Base-by-base conservation (phyloP, 2,888 invertebrate genomes). In the Troilus luridus region DNA sequence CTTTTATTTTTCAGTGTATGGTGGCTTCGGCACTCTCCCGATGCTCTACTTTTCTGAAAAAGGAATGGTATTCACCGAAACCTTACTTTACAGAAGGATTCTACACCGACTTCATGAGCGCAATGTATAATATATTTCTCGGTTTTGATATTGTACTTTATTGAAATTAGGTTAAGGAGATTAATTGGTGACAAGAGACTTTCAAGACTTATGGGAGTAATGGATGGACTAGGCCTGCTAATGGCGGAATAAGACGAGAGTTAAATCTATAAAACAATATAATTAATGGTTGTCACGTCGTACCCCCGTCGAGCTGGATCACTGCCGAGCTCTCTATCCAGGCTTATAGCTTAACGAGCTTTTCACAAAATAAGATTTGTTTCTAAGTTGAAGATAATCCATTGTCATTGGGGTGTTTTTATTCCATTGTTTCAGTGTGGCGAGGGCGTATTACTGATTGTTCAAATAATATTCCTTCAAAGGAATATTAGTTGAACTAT, bases 261-360 rank as follows among this genome's bases (percentile, higher is more conserved):
- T 72, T 72, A 27, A 72, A 72, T 72, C 72, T 27, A 72, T 72
- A 72, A 72, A 72, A 72, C 19, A 24, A 72, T 27, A 72, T 72
- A 72, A 72, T 72, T 72, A 72, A 72, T 72, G 72, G 17, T 27
- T 17, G 72, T 27, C 72, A 24, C 59, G 27, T 17, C 72, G n/a
- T 24, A 10, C 24, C 12, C 24, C 24, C 12, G 67, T 67, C 24
- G 67, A 24, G 24, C 24, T 67, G 9, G 10, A 67, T 67, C 67
- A 67, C 67, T 24, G 11, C 67, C 5, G 1, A 10, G 67, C n/a
- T 67, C 67, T 67, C 27, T 0, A 27, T 14, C 27, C 27, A 14
- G 17, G 72, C 27, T 14, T 9, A 12, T 12, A 24, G 72, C 27
- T 9, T 72, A 72, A 72, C 14, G 27, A 72, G 72, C 3, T 27